Base-by-base conservation (phyloP, 2,113 vertebrate genomes). In the Oceanites oceanicus region DNA sequence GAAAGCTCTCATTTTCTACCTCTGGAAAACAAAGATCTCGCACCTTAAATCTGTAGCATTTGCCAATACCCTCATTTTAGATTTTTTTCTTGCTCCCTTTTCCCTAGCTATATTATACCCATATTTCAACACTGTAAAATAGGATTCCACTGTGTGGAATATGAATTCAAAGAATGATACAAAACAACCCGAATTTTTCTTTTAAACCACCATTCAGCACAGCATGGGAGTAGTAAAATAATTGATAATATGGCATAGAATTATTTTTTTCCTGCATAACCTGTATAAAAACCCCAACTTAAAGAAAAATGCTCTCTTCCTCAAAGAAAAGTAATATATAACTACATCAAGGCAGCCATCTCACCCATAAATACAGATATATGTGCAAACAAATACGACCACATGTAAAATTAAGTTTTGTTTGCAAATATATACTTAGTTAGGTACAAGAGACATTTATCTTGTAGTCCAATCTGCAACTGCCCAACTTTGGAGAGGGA, bases 101-200 rank as follows among this genome's bases (percentile, higher is more conserved):
- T 9, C 78, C 13, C 27, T 73, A 61, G 44, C n/a, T 65, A 6
- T 42, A 72, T 42, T 79, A n/a, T 26, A 71, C 4, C 25, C 4
- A 1, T 47, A 74, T 38, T 80, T 68, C 44, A 93, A 50, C 23
- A 72, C 0, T 26, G 30, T 72, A 71, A 66, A 63, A 45, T 0
- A 81, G 32, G 10, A 89, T 71, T 67, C 50, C 49, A 75, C 27
- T 71, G 5, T 13, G 47, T 5, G 13, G 7, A 71, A 2, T 42
- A 65, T 7, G 7, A 73, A 50, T 42, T 90, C 62, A 73, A 83
- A 70, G 21, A 86, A 40, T 9, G 5, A 92, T 5, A 78, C 9
- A 70, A 65, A 32, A 52, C 9, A 27, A 66, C 1, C 0, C 1
- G 16, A 2, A 8, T 32, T 17, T 55, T 10, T 71, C 47, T 49